A percentile compares a stretch with the other conserved stretches of the same genome.
Evolutionary conservation across 2,113 vertebrate species (phyloP).

Genomic region (Scalopus aquaticus): DNA sequence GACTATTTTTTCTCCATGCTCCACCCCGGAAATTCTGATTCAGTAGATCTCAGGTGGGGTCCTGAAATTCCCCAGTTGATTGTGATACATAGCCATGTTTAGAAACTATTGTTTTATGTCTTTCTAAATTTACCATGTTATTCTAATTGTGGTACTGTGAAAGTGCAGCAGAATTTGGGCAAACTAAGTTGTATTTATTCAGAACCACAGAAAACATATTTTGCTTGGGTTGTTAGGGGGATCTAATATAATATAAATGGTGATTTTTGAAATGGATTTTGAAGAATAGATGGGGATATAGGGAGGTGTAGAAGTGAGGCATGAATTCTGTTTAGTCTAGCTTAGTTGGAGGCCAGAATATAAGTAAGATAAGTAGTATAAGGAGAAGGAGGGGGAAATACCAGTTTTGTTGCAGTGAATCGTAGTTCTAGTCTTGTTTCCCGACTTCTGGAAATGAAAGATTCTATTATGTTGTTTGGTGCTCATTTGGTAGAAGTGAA

Average conservation of each 20-base stretch:
- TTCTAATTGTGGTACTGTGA: background rate
- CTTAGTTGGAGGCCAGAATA: background rate
- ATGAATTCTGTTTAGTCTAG: background rate
- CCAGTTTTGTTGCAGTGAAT: background rate
- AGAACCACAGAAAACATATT: background rate
- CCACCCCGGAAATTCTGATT: background rate
- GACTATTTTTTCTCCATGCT: background rate
- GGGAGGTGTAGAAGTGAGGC: background rate
- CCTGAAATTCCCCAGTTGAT: background rate
- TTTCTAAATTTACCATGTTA: background rate
- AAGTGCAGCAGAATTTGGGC: background rate
- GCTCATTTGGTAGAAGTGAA: background rate
- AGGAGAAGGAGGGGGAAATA: background rate
- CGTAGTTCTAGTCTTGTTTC: conserved; percentile 22
- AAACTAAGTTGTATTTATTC: conserved; percentile 39
- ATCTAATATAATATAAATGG: conserved; percentile 34
- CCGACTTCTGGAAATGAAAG: conserved; percentile 5
- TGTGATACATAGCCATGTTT: background rate
- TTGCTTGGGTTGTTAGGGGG: background rate
- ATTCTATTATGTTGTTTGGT: background rate
- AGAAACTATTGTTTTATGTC: background rate
- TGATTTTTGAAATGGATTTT: background rate
- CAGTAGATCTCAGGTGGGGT: background rate
- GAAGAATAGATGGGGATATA: background rate
- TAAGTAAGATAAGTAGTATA: too few species aligned